phyloP scores from a whole-genome alignment of 2,888 invertebrate genomes.

The Camponotus fellah region DNA sequence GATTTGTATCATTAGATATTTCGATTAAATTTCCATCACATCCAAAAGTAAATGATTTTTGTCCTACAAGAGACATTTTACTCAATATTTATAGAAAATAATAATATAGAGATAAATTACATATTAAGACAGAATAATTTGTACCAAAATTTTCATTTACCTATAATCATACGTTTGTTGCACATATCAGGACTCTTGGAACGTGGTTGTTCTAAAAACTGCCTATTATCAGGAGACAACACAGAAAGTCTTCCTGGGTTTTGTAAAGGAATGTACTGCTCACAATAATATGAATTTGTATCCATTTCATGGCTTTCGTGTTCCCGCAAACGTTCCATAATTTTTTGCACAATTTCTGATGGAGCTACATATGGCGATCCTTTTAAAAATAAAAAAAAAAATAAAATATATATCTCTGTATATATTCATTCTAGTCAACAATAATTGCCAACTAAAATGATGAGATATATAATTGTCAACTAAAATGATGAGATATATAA shows the following conservation, averaged over 20 bases:
- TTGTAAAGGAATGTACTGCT: slow-evolving; percentile 70
- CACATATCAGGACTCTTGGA: slow-evolving; percentile 85
- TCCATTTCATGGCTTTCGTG: slow-evolving; percentile 83
- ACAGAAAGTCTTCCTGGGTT: slow-evolving; percentile 80
- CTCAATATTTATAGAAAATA: not conserved
- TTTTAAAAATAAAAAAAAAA: slow-evolving; percentile 82
- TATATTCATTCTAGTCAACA: not conserved
- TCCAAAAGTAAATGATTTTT: slow-evolving; percentile 84
- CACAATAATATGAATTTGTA: slow-evolving; percentile 73
- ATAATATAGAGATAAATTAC: not conserved
- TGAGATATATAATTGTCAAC: slow-evolving; percentile 7
- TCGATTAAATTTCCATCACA: slow-evolving; percentile 84
- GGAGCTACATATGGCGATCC: slow-evolving; percentile 93
- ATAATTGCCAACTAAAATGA: slow-evolving; percentile 29
- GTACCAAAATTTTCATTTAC: slow-evolving; percentile 67
- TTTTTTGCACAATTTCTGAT: slow-evolving; percentile 93
- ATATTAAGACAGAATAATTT: slow-evolving; percentile 1
- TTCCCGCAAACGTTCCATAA: slow-evolving; percentile 89
- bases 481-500: slow-evolving; percentile 4
- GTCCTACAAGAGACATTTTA: slow-evolving; percentile 74
- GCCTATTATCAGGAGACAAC: slow-evolving; percentile 84
- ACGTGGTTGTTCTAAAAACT: slow-evolving; percentile 82
- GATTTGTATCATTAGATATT: slow-evolving; percentile 69
- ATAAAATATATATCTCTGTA: not conserved
- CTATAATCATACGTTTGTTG: slow-evolving; percentile 85